Evolutionary conservation across 2,888 invertebrate species (phyloP).

Genomic region (Chydorus sphaericus): DNA sequence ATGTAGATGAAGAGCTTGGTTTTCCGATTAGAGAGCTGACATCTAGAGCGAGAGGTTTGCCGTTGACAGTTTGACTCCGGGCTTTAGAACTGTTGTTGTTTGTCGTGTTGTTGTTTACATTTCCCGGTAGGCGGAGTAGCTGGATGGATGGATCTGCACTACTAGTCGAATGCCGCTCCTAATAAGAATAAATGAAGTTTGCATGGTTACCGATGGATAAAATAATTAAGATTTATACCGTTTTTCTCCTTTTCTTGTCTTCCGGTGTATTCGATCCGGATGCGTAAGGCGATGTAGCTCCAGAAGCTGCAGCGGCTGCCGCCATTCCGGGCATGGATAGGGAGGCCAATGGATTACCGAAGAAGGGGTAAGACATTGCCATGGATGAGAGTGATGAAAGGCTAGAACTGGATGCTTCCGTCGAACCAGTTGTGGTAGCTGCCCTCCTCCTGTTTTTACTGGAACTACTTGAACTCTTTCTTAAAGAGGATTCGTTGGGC

Average conservation of each 20-base stretch:
- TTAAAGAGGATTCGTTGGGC: not conserved
- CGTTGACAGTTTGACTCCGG: slow-evolving; percentile 12
- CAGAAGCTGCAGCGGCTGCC: not conserved
- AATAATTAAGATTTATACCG: not conserved
- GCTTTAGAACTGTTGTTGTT: slow-evolving; percentile 2
- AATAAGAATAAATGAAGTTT: not conserved
- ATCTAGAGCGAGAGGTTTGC: slow-evolving; percentile 13
- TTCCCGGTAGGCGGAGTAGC: not conserved
- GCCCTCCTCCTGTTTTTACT: not conserved
- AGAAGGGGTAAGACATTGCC: slow-evolving; percentile 10
- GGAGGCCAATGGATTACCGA: slow-evolving; percentile 6
- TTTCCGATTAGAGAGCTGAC: slow-evolving; percentile 14
- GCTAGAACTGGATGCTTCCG: slow-evolving; percentile 14
- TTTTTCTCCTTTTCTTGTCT: slow-evolving; percentile 4
- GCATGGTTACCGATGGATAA: not conserved
- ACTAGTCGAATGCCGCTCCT: not conserved
- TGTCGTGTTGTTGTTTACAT: not conserved
- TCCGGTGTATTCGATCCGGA: not conserved
- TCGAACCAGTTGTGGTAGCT: slow-evolving; percentile 25
- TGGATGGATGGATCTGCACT: not conserved
- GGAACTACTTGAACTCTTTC: not conserved
- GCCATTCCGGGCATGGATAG: not conserved
- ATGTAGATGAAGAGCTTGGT: slow-evolving; percentile 12
- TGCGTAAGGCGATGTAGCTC: not conserved
- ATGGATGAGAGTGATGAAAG: slow-evolving; percentile 2